Evolutionary conservation across 2,113 vertebrate genomes (phyloP).

Genomic region (rabbit (Oryctolagus cuniculus)): mOryCun1.1 NC_091442.1:72445501-72446000

Average conservation of each 20-base stretch:
- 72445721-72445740: not conserved
- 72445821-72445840: conserved; percentile 3
- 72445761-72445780: conserved; percentile 4
- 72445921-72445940: conserved; percentile 52
- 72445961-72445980: conserved; percentile 16
- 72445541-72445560: not conserved
- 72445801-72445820: not conserved
- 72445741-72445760: not conserved
- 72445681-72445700: not conserved
- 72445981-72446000: not conserved
- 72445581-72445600: not conserved
- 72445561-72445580: not conserved
- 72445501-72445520: no score
- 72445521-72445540: no score
- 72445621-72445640: not conserved
- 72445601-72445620: not conserved
- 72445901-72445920: not conserved
- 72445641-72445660: not conserved
- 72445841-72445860: not conserved
- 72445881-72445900: not conserved
- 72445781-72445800: not conserved
- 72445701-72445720: not conserved
- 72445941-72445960: conserved; percentile 48
- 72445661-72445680: not conserved
- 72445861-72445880: conserved; percentile 17